Base-by-base conservation (phyloP, 2,113 vertebrate species). In the Tenrec ecaudatus region DNA sequence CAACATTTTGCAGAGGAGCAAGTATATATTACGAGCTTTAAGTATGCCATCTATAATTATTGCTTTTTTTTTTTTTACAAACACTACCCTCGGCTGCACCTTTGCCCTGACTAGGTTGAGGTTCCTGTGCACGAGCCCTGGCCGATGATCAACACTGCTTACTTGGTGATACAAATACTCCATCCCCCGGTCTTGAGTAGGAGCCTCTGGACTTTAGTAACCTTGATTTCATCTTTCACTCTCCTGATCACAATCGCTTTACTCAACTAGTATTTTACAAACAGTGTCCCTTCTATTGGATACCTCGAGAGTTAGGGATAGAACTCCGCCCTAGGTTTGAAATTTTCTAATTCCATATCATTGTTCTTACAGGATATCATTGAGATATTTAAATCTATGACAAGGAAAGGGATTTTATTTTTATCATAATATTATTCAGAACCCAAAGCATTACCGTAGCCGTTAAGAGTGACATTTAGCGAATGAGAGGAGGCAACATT, bases 381-480 rank as follows among this genome's bases (percentile, higher is more conserved):
- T 76, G 15, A 76, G 69, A 40, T 58, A 60, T 82, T 90, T 31
- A 7, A 82, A 73, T n/a, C 69, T 82, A 82, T 38, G 76, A 76
- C 66, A 93, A 94, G 75, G 33, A 88, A 91, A 64, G 7, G 75
- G 27, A 53, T 53, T 43, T 82, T 82, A 43, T 86, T 94, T 95
- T 93, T 77, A 86, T 23, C 73, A 91, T 95, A 57, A 29, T 86
- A 53, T 77, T 94, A 86, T 83, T 94, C 77, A 92, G 85, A 90
- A 86, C 84, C 47, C 6, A 53, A 53, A 8, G 9, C 47, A 88
- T 87, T 23, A 82, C 16, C 66, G 29, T 90, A 75, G 75, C 62
- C 86, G 90, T 94, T 91, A 96, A 97, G 77, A 90, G 43, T 92
- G 95, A 75, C 33, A 87, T 86, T 96, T 83, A 90, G 80, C 89